Evolutionary conservation across 2,113 vertebrate species (phyloP).

Genomic region (Dasypus novemcinctus): DNA sequence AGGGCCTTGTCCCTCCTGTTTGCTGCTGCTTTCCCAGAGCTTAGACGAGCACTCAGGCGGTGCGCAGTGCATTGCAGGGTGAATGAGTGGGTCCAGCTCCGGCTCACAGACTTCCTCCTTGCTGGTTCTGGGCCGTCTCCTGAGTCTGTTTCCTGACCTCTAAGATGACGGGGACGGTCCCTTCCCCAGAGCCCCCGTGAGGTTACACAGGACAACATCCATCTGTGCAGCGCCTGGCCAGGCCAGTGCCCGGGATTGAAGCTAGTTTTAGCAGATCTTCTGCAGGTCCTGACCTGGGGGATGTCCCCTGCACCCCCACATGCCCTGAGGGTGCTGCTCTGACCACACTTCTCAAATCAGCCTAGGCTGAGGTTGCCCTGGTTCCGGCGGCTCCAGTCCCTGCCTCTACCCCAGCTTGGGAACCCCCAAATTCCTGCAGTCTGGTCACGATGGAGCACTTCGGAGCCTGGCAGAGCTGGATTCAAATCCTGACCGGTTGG

Average conservation of each 20-base stretch:
- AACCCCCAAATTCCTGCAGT: neutral
- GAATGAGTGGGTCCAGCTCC: neutral
- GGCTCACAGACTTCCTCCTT: neutral
- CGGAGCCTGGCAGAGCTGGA: neutral
- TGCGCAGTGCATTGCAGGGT: accelerated
- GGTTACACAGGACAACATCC: accelerated
- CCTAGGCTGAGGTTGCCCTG: neutral
- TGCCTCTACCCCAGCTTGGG: neutral
- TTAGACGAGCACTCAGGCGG: no score
- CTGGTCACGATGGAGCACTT: neutral
- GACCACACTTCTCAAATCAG: neutral
- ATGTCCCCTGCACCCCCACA: neutral
- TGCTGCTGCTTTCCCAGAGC: neutral
- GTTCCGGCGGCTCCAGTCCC: neutral
- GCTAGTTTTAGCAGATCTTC: neutral
- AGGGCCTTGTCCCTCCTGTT: neutral
- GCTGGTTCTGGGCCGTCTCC: neutral
- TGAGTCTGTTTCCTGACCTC: neutral
- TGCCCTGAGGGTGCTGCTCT: neutral
- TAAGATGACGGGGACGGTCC: neutral
- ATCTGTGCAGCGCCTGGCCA: neutral
- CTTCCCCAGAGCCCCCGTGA: neutral
- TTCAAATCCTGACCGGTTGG: neutral
- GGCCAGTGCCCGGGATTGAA: neutral
- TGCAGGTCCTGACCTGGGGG: neutral